Conservation (phyloP, 1,140 invertebrate genomes). For the Brachionus koreanus region DNA sequence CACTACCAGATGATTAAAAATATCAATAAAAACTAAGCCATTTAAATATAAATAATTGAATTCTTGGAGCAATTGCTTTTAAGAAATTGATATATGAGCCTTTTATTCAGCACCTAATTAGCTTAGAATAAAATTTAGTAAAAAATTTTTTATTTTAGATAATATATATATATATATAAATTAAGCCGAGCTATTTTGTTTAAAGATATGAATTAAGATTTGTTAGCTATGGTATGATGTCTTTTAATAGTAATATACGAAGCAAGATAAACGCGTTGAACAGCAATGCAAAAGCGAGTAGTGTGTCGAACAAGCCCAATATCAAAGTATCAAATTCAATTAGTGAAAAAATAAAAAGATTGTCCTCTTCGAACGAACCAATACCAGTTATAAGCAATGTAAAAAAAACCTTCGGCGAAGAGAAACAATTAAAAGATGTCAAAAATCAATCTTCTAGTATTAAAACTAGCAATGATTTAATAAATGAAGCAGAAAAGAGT, state of each 20-base stretch:
- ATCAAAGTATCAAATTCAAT: slow-evolving; percentile 35
- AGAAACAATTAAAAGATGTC: not conserved
- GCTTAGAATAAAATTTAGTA: not conserved
- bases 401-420: not conserved
- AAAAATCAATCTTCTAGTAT: slow-evolving; percentile 22
- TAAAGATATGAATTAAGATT: slow-evolving; percentile 30
- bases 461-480: slow-evolving; percentile 6
- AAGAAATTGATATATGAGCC: not conserved
- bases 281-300: not conserved
- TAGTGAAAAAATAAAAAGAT: slow-evolving; percentile 33
- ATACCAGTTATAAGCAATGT: not conserved
- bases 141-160: not conserved
- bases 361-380: not conserved
- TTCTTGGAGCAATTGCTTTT: slow-evolving; percentile 5
- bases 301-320: not conserved
- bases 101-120: not conserved
- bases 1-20: not conserved
- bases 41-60: not conserved
- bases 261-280: slow-evolving; percentile 31
- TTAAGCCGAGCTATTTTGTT: not conserved
- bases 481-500: not conserved
- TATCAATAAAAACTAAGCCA: not conserved
- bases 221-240: slow-evolving; percentile 28
- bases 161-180: not conserved
- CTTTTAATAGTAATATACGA: slow-evolving; percentile 35